A percentile compares a stretch with the other conserved stretches of the same genome.
These are phyloP conservation scores for Craseonycteris thonglongyai DNA, from an alignment of 2,113 vertebrate species.

Conservation along the genomic window DNA sequence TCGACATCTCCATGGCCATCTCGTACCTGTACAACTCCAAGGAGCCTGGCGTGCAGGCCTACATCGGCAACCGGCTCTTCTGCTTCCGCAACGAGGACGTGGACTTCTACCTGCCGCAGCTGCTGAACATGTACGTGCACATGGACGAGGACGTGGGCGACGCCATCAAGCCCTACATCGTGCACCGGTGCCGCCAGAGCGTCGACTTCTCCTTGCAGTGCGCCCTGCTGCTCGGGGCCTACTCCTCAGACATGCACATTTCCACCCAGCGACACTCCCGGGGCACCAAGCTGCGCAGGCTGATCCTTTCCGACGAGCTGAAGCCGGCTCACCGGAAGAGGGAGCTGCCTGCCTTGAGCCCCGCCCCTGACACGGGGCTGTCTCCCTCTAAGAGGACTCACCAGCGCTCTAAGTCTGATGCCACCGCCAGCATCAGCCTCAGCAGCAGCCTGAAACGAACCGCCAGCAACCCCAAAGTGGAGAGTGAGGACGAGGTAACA, in stretches of 20 bases:
- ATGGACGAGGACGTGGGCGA: slow-evolving; percentile 97
- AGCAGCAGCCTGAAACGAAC: slow-evolving; percentile 96
- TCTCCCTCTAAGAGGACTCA: slow-evolving; percentile 97
- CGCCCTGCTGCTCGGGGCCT: slow-evolving; percentile 92
- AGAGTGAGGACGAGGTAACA: slow-evolving; percentile 93
- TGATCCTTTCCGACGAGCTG: slow-evolving; percentile 95
- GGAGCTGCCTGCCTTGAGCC: slow-evolving; percentile 76
- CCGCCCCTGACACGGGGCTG: slow-evolving; percentile 79
- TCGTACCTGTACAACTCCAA: slow-evolving; percentile 97
- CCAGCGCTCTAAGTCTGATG: slow-evolving; percentile 97
- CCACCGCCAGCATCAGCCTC: slow-evolving; percentile 91
- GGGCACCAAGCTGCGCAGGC: slow-evolving; percentile 91
- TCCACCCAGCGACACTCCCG: slow-evolving; percentile 94
- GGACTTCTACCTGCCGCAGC: slow-evolving; percentile 95
- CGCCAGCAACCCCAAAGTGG: slow-evolving; percentile 96
- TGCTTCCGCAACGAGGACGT: slow-evolving; percentile 92
- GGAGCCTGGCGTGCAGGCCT: slow-evolving; percentile 96
- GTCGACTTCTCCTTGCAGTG: slow-evolving; percentile 93
- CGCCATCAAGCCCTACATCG: slow-evolving; percentile 96
- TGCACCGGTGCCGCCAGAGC: slow-evolving; percentile 97
- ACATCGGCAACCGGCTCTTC: slow-evolving; percentile 96
- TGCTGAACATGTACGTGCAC: slow-evolving; percentile 99
- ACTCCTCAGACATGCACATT: slow-evolving; percentile 98
- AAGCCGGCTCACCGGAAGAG: slow-evolving; percentile 85
- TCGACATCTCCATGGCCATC: slow-evolving; percentile 98